Percentiles rank a stretch among this genome's conserved stretches.
Evolutionary conservation across 2,113 vertebrate species (phyloP).

Genomic region (Ammospiza caudacuta): DNA sequence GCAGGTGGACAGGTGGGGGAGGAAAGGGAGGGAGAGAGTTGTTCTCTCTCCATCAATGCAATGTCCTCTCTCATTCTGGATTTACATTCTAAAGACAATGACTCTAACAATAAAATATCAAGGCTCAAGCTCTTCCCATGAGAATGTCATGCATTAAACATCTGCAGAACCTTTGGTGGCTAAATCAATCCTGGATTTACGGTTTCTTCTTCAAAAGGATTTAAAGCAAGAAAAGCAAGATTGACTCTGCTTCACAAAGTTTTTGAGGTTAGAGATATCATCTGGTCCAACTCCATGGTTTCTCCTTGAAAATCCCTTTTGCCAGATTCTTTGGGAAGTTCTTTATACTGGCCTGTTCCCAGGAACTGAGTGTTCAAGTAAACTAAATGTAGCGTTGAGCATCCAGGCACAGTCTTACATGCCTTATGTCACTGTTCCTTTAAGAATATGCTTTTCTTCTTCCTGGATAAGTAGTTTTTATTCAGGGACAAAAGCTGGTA

Average conservation of each 20-base stretch:
- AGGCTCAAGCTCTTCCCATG: not conserved
- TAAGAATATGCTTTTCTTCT: not conserved
- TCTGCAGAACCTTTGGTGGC: not conserved
- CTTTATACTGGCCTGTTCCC: not conserved
- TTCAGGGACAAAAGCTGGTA: not conserved
- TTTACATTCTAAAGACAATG: not conserved
- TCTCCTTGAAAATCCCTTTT: not conserved
- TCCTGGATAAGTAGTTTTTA: not conserved
- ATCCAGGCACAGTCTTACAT: not conserved
- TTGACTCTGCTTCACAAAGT: not conserved
- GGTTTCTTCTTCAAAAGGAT: not conserved
- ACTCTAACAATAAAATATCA: not conserved
- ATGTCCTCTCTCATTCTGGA: not conserved
- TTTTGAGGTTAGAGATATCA: not conserved
- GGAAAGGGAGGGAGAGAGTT: not conserved
- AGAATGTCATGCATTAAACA: not conserved
- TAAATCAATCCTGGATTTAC: not conserved
- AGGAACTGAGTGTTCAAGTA: not conserved
- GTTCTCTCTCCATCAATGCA: not conserved
- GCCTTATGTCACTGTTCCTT: not conserved
- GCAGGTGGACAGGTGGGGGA: not conserved
- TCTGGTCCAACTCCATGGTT: not conserved
- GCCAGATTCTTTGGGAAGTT: not conserved
- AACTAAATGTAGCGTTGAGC: not conserved
- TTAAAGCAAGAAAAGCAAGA: not conserved